Percentiles rank a stretch among this genome's conserved stretches.
Conservation (phyloP, 2,113 vertebrate genomes). For the Varanus salvator region DNA sequence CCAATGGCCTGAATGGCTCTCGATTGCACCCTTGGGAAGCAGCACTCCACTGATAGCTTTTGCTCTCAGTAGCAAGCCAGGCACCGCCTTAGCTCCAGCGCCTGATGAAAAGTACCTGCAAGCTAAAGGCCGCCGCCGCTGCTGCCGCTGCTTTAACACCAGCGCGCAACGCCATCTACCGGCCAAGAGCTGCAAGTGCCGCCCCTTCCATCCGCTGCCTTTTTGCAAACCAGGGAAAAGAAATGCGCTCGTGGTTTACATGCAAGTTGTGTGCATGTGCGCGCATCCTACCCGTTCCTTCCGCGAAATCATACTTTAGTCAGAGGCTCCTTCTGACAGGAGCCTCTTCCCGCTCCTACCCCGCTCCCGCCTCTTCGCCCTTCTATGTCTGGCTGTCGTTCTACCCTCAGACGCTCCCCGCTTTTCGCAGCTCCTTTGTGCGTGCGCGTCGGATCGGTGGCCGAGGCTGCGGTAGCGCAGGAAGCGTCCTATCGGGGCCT, state of each 20-base stretch:
- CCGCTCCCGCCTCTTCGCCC: background rate
- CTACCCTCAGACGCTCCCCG: slow-evolving; percentile 72
- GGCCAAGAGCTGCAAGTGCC: slow-evolving; percentile 26
- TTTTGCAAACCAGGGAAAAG: background rate
- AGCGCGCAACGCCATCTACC: slow-evolving; percentile 87
- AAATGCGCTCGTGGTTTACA: too few relatives aligned
- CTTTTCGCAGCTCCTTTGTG: slow-evolving; percentile 62
- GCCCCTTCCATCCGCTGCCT: slow-evolving; percentile 3
- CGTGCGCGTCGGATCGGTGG: background rate
- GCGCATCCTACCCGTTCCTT: slow-evolving; percentile 43
- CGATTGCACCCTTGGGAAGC: background rate
- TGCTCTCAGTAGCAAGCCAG: background rate
- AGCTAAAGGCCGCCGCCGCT: background rate
- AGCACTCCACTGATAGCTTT: background rate
- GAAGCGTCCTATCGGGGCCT: slow-evolving; percentile 77
- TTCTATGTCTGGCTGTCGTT: background rate
- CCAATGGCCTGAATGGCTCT: background rate
- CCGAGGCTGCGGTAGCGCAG: background rate
- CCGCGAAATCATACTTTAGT: slow-evolving; percentile 72
- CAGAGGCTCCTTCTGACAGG: slow-evolving; percentile 46
- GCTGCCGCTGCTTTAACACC: slow-evolving; percentile 45
- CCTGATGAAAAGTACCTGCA: slow-evolving; percentile 4
- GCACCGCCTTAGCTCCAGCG: background rate
- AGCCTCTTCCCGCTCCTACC: too few relatives aligned
- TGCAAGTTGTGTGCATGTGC: background rate